Evolutionary conservation across 1,140 invertebrate species (phyloP), one percentile per base, ranked within the genome.

Genomic region (Steinernema feltiae): DNA sequence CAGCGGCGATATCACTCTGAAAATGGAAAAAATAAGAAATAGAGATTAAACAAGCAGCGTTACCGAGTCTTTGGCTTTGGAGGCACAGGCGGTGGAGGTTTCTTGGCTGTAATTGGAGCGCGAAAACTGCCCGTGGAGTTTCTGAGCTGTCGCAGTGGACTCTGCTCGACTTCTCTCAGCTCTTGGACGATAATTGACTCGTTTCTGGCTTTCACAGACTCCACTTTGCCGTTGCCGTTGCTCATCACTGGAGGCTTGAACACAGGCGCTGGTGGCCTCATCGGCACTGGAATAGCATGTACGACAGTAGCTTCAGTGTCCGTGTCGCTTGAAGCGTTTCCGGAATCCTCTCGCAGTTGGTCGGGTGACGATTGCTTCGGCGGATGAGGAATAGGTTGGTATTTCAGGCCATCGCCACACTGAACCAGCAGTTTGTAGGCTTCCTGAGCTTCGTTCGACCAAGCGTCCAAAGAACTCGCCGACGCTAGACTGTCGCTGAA

Each of bases 401-500:
- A 63, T 63, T 63, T 63, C 3, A 63, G 53, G 15, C 53, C 53
- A 27, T 63, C 53, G 1, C 84, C 84, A 73, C 82, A 86, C 70
- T 85, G 81, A 15, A 85, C 84, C 1, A 85, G 70, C 12, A 86
- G 72, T 32, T 86, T 86, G 69, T 85, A 85, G 18, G 84, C 84
- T 48, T 80, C 80, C 73, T 86, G 84, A 0, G 84, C 84, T 70
- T 86, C 84, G 12, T 79, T 41, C 2, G 84, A 76, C 85, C 85
- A 86, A 71, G 80, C 78, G 7, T 35, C 21, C 17, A 63, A 17
- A 27, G 31, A 77, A 30, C 48, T 15, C 17, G 63, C 46, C 0
- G 76, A 69, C n/a, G 30, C 30, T 3, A 63, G 72, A 21, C 69
- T 77, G 0, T 53, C 74, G 32, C 32, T 63, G 75, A 32, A 78